Evolutionary conservation across 2,888 invertebrate species (phyloP).

Genomic region (Erebia ligea): DNA sequence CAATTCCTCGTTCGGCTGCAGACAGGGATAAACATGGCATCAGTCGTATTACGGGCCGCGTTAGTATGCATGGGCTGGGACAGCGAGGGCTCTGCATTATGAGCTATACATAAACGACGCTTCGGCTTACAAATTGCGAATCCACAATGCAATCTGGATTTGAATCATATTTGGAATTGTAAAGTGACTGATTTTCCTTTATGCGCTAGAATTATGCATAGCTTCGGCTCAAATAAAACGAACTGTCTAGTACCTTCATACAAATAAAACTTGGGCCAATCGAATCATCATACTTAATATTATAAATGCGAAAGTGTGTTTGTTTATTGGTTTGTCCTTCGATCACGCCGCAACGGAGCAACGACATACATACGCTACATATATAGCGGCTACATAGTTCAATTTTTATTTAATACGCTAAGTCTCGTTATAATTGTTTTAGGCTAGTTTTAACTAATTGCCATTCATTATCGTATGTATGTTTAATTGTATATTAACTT

Average conservation of each 20-base stretch:
- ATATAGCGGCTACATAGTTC: too few species aligned
- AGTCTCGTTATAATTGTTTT: too few species aligned
- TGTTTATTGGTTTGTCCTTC: too few species aligned
- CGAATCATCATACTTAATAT: too few species aligned
- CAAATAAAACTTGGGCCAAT: not conserved
- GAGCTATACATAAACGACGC: constrained; percentile 64
- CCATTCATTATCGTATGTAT: too few species aligned
- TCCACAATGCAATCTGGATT: constrained; percentile 41
- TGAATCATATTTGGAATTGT: constrained; percentile 42
- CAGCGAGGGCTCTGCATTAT: constrained; percentile 63
- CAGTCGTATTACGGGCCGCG: constrained; percentile 73
- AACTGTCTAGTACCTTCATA: too few species aligned
- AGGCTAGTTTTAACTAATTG: too few species aligned
- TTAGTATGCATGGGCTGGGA: constrained; percentile 83
- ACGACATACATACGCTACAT: too few species aligned
- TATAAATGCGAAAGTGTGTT: too few species aligned
- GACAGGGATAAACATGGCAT: constrained; percentile 66
- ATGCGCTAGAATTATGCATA: constrained; percentile 15
- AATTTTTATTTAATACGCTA: too few species aligned
- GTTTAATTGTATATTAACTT: too few species aligned
- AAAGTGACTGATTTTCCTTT: constrained; percentile 32
- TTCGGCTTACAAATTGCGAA: constrained; percentile 62
- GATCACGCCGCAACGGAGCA: too few species aligned
- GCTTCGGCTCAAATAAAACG: not conserved
- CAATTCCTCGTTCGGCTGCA: constrained; percentile 26